Conservation (phyloP, 1,140 invertebrate species). For the Monomorium pharaonis region DNA sequence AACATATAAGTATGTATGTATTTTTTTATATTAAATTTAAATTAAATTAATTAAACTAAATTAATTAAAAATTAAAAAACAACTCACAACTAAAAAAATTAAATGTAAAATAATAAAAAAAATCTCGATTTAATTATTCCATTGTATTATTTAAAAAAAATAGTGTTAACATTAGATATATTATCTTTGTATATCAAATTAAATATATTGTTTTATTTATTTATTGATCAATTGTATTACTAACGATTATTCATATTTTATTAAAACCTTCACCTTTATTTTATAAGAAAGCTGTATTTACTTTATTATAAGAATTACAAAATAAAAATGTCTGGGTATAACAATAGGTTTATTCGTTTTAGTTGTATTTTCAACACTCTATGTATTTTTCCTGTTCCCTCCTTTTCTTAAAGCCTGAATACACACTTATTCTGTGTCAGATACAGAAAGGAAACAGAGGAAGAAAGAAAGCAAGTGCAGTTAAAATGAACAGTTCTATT, state of each 20-base stretch:
- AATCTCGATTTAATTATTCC: background rate
- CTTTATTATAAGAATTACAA: constrained; percentile 10
- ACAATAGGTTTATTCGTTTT: constrained; percentile 12
- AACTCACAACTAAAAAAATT: background rate
- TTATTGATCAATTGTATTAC: background rate
- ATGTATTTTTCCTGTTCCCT: background rate
- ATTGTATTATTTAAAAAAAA: background rate
- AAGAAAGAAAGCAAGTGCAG: constrained; percentile 19
- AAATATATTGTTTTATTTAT: background rate
- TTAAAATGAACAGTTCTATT: constrained; percentile 35
- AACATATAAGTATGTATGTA: background rate
- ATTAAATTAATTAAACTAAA: background rate
- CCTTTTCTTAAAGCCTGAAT: constrained; percentile 21
- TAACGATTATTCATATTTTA: background rate
- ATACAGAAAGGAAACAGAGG: constrained; percentile 31
- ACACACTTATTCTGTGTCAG: constrained; percentile 39
- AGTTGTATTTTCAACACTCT: constrained; percentile 29
- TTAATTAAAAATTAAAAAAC: background rate
- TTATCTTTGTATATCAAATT: background rate
- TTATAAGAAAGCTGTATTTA: background rate
- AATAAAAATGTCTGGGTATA: background rate
- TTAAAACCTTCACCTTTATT: constrained; percentile 2
- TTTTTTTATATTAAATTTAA: background rate
- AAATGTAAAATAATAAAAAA: background rate
- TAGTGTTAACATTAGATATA: background rate